A percentile compares a stretch with the other conserved stretches of the same genome.
Evolutionary conservation across 2,113 vertebrate genomes (phyloP).

Genomic region (Amblyopsis rosae): DNA sequence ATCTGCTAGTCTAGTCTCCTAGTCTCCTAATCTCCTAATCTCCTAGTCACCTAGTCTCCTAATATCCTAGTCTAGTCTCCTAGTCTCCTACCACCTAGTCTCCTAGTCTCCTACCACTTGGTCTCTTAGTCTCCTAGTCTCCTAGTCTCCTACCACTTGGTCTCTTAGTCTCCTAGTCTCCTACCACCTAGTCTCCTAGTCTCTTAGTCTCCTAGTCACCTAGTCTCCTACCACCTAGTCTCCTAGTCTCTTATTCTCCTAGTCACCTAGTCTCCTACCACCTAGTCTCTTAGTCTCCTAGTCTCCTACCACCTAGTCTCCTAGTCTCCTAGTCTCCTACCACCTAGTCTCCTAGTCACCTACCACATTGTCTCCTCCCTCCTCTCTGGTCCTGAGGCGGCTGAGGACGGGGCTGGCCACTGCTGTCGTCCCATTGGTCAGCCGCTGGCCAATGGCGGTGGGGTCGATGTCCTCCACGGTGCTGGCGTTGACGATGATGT

Average conservation of each 20-base stretch:
- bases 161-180: conserved; percentile 18
- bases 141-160: conserved; percentile 50
- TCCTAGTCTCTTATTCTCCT: no score
- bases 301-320: no score
- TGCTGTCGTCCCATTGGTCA: conserved; percentile 86
- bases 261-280: no score
- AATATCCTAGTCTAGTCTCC: no score
- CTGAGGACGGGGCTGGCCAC: conserved; percentile 91
- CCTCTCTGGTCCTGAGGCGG: conserved; percentile 86
- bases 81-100: background rate
- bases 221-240: conserved; percentile 45
- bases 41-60: background rate
- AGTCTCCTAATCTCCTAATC: background rate
- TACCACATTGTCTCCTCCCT: conserved; percentile 78
- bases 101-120: background rate
- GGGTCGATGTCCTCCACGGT: conserved; percentile 95
- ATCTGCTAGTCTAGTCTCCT: no score
- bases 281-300: no score
- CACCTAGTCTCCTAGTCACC: no score
- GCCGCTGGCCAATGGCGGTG: conserved; percentile 88
- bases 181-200: background rate
- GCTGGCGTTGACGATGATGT: conserved; percentile 93
- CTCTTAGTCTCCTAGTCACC: no score
- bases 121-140: no score
- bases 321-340: no score